phyloP scores from a whole-genome alignment of 1,140 invertebrate species.

The Drosophila baimaii region DNA sequence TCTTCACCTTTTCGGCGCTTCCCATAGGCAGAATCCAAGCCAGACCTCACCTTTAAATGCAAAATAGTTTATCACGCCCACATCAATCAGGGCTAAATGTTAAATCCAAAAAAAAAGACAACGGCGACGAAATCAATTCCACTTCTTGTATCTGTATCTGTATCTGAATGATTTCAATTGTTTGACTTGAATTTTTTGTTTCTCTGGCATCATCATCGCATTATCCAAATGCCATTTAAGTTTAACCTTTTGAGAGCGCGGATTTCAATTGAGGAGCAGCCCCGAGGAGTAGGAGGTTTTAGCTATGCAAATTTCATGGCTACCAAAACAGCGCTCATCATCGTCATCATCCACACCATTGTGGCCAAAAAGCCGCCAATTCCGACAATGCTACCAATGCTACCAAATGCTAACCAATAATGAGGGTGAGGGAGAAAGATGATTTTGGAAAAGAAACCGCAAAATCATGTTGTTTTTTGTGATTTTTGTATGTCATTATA shows the following conservation, averaged over 20 bases:
- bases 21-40: conserved; percentile 27
- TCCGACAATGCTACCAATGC: conserved; percentile 71
- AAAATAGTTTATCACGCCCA: conserved; percentile 61
- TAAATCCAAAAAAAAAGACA: conserved; percentile 32
- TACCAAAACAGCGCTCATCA: conserved; percentile 69
- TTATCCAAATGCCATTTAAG: conserved; percentile 79
- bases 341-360: conserved; percentile 23
- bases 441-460: conserved; percentile 65
- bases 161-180: conserved; percentile 60
- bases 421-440: conserved; percentile 34
- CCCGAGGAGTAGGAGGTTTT: conserved; percentile 15
- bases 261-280: conserved; percentile 55
- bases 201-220: conserved; percentile 63
- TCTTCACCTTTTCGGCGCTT: conserved; percentile 47
- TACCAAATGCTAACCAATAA: conserved; percentile 72
- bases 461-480: conserved; percentile 66
- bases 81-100: conserved; percentile 63
- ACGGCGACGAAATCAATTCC: conserved; percentile 51
- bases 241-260: conserved; percentile 71
- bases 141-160: conserved; percentile 35
- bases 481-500: conserved; percentile 62
- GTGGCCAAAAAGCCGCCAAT: conserved; percentile 56
- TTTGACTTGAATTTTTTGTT: conserved; percentile 59
- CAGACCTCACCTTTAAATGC: conserved; percentile 61
- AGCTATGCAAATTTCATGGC: conserved; percentile 80